Percentiles rank a stretch among this genome's conserved stretches.
Conservation (phyloP, 2,113 vertebrate genomes). For the Micronycteris hirsuta region DNA sequence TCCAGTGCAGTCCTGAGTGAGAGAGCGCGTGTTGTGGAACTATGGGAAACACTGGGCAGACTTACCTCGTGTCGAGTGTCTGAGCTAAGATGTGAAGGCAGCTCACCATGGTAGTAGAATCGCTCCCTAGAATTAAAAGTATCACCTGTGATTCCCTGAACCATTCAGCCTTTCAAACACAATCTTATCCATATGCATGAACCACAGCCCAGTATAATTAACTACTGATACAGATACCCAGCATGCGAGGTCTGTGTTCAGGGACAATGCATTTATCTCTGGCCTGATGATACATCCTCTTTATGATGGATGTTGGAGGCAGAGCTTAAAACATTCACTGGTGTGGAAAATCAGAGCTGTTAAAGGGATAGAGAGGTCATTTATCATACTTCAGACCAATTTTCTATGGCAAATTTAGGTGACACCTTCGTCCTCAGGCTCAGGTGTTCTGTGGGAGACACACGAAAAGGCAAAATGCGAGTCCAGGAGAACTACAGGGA, state of each 20-base stretch:
- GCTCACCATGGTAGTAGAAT: conserved; percentile 96
- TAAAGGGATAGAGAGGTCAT: conserved; percentile 19
- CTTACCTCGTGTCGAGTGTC: conserved; percentile 95
- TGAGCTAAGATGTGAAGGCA: conserved; percentile 98
- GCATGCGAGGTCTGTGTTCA: neutral
- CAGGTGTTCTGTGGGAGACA: neutral
- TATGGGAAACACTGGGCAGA: neutral
- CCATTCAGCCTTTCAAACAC: neutral
- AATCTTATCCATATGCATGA: neutral
- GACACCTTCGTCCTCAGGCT: conserved; percentile 28
- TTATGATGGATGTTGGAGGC: conserved; percentile 40
- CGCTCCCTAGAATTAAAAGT: conserved; percentile 86
- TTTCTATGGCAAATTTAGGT: conserved; percentile 42
- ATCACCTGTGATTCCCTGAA: neutral
- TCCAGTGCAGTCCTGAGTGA: neutral
- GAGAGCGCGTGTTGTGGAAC: neutral
- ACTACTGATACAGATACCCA: neutral
- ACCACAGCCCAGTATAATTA: neutral
- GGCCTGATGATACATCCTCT: neutral
- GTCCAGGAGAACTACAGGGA: conserved; percentile 7
- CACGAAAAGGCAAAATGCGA: neutral
- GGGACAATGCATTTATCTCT: conserved; percentile 17
- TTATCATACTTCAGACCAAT: conserved; percentile 55
- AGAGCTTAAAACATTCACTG: conserved; percentile 50
- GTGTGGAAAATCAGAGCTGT: conserved; percentile 60